Base-by-base conservation (phyloP, 2,888 invertebrate species). In the Plagodis pulveraria region DNA sequence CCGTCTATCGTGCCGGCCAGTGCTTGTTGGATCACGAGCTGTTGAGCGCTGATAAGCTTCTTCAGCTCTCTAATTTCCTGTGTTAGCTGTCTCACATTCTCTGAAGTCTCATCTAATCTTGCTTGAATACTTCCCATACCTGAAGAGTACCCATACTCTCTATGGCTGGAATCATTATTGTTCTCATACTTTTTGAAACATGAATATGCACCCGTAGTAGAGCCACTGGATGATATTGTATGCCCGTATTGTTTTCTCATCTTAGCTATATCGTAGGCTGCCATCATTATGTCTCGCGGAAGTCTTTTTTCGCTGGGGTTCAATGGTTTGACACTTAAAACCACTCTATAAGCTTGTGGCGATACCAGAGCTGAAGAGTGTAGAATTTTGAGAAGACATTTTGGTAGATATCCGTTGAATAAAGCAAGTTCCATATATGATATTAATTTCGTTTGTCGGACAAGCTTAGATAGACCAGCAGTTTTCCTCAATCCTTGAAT, bases 401-500 rank as follows among this genome's bases (percentile, higher is more conserved):
- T 95, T 0, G 97, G 97, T 47, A 97, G 81, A 79, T 96, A 96
- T 0, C 96, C 96, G 73, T 96, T 95, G 67, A 97, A 97, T 40
- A 97, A 81, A 0, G 97, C 97, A 38, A 96, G 87, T 77, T 97
- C 97, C 87, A 97, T 96, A 77, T 97, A 97, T 0, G 96, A 96
- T 64, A 97, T 97, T n/a, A 97, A 83, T 86, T 97, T 97, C 0
- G 97, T 97, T 84, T 97, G 97, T 10, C 97, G 93, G 8, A 97
- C 97, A 6, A 97, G 89, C 76, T 97, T 97, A 0, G 96, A 96
- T 0, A 97, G 89, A 0, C 97, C 97, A 0, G 97, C 97, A 0
- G 97, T 97, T 91, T 97, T 97, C 70, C 97, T 95, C 10, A 97
- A 87, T 0, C 97, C 97, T 80, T 97, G 97, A 58, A 97, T 97